Evolutionary conservation across 2,113 vertebrate genomes (phyloP).

Genomic region (Otolemur garnettii): DNA sequence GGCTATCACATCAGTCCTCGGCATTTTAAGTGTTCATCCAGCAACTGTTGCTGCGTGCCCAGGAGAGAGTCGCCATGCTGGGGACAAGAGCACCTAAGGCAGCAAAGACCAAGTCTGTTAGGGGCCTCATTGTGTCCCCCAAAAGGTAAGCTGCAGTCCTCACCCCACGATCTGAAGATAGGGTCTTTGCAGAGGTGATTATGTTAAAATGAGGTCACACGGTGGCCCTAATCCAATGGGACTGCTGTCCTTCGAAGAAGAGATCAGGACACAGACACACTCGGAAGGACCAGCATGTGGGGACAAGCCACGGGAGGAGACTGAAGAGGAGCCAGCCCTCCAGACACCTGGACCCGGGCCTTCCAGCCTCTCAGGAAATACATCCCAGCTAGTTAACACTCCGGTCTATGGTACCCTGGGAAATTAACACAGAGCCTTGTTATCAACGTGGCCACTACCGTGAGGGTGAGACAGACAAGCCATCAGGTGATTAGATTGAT

Average conservation of each 20-base stretch:
- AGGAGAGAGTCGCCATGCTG: too few species aligned
- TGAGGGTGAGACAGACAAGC: neutral
- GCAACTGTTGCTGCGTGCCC: accelerated
- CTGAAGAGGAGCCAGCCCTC: neutral
- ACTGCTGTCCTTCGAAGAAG: neutral
- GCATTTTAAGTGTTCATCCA: neutral
- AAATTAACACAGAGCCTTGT: neutral
- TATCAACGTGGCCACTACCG: neutral
- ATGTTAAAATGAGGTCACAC: neutral
- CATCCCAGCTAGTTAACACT: neutral
- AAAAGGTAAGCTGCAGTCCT: neutral
- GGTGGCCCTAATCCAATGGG: neutral
- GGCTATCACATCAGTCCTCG: neutral
- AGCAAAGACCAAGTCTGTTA: neutral
- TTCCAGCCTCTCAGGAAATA: neutral
- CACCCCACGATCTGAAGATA: neutral
- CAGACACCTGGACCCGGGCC: neutral
- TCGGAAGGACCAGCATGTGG: too few species aligned
- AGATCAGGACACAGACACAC: neutral
- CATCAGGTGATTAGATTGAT: neutral
- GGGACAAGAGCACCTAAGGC: accelerated
- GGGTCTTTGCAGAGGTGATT: neutral
- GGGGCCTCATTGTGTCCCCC: neutral
- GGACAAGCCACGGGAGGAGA: neutral
- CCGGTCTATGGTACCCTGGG: neutral